Conservation (phyloP, 30 jellyfish, hydroid and myxozoan genomes). For the Mastigias papua region DNA sequence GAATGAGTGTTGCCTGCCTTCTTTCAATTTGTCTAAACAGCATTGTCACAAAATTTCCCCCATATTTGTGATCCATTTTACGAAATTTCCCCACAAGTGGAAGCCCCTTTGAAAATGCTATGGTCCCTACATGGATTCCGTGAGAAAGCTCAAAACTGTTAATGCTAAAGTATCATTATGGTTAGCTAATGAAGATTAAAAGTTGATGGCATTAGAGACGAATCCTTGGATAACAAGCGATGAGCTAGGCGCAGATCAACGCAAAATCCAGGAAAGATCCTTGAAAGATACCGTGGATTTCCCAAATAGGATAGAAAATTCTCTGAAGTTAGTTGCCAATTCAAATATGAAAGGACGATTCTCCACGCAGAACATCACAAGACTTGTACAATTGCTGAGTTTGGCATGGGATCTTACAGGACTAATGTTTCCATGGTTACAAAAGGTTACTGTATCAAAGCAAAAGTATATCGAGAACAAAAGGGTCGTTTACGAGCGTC, state of each 20-base stretch:
- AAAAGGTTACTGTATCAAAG: background rate
- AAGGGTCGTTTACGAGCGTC: background rate
- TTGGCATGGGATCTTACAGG: background rate
- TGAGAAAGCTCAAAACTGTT: background rate
- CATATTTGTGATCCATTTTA: no score
- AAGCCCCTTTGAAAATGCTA: no score
- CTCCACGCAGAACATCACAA: background rate
- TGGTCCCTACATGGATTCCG: background rate
- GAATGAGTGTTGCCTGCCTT: no score
- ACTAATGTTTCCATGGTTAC: background rate
- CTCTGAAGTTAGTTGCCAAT: background rate
- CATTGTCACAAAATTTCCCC: no score
- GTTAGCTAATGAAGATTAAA: background rate
- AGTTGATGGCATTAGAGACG: background rate
- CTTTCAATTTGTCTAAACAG: no score
- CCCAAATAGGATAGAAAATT: background rate
- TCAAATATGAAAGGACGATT: background rate
- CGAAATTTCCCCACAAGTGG: no score
- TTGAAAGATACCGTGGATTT: conserved; percentile 1
- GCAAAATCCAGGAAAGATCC: conserved; percentile 7
- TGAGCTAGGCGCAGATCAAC: background rate
- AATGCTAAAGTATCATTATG: background rate
- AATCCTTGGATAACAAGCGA: background rate
- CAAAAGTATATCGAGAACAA: background rate
- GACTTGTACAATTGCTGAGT: background rate